Conservation (phyloP, 92 coral and sea anemone species). For the Siderastrea siderea region DNA sequence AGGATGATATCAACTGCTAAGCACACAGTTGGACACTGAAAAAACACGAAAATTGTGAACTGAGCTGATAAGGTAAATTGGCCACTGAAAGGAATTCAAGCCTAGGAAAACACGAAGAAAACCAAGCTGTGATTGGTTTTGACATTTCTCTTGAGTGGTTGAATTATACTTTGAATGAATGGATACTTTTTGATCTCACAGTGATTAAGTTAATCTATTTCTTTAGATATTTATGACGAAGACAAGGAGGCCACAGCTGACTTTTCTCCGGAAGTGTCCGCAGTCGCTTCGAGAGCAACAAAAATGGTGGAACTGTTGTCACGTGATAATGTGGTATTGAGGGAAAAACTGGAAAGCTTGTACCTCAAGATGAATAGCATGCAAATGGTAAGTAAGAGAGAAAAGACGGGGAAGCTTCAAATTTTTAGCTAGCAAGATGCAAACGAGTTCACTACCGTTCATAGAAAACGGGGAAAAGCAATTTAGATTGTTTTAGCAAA, state of each 20-base stretch:
- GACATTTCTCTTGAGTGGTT: background rate
- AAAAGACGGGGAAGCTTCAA: background rate
- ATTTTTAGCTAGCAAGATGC: no score
- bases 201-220: background rate
- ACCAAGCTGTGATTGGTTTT: background rate
- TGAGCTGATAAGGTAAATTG: no score
- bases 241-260: constrained; percentile 9
- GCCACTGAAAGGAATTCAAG: no score
- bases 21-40: no score
- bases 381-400: constrained; percentile 26
- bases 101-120: no score
- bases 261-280: constrained; percentile 24
- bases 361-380: constrained; percentile 22
- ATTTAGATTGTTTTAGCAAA: no score
- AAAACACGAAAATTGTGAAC: no score
- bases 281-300: constrained; percentile 90
- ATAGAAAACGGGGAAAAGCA: no score
- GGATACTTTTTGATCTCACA: no score
- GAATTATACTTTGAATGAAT: background rate
- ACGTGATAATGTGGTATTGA: constrained; percentile 80
- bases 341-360: constrained; percentile 68
- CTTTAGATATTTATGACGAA: constrained; percentile 23
- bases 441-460: no score
- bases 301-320: constrained; percentile 91
- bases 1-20: no score